Percentiles rank a stretch among this genome's conserved stretches.
Conservation (phyloP, 1,140 invertebrate species). For the Dryas iulia region DNA sequence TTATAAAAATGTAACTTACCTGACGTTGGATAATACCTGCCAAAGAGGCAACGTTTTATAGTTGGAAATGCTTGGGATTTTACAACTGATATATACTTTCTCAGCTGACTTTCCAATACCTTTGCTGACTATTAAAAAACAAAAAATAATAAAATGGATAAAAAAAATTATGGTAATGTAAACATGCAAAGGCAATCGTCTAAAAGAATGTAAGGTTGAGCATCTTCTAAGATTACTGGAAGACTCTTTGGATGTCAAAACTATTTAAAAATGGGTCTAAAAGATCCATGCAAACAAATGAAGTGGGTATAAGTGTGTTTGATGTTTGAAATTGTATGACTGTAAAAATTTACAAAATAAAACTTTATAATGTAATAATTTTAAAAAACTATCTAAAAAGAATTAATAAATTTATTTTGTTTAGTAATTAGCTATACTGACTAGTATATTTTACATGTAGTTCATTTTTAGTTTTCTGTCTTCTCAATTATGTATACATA, state of each 20-base stretch:
- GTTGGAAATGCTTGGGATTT: conserved; percentile 86
- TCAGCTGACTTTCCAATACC: conserved; percentile 84
- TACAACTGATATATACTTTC: conserved; percentile 84
- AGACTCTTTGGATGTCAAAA: conserved; percentile 30
- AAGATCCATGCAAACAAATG: neutral
- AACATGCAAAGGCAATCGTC: conserved; percentile 2
- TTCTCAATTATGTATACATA: neutral
- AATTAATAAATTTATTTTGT: neutral
- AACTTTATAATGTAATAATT: too few species aligned
- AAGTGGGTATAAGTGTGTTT: neutral
- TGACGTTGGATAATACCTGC: conserved; percentile 89
- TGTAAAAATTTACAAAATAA: too few species aligned
- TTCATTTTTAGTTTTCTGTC: too few species aligned
- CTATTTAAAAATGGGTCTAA: neutral
- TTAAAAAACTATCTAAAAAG: neutral
- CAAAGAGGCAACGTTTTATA: conserved; percentile 87
- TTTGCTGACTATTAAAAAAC: conserved; percentile 80
- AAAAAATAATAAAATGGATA: conserved; percentile 68
- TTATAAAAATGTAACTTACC: conserved; percentile 81
- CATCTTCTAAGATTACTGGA: conserved; percentile 49
- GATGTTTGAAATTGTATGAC: neutral
- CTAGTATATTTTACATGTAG: neutral
- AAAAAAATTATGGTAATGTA: conserved; percentile 62
- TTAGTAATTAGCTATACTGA: neutral
- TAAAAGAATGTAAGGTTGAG: conserved; percentile 53